Evolutionary conservation across 2,888 invertebrate genomes (phyloP).

Genomic region (Noctua fimbriata): DNA sequence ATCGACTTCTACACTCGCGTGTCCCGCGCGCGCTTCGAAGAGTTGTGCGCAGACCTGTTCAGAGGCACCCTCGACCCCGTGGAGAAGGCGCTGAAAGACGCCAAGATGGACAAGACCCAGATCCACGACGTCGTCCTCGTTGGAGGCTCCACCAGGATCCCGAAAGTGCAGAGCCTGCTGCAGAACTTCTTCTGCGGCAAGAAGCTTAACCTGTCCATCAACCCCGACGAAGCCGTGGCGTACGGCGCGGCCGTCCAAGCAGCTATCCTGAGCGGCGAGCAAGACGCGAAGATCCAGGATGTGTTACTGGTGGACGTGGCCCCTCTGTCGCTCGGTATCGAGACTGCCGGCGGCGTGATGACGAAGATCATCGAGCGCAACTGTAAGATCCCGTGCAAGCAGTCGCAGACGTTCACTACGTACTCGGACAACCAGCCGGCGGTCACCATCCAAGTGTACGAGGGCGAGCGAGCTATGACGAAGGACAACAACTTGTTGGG

Average conservation of each 20-base stretch:
- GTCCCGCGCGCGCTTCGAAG: conserved; percentile 94
- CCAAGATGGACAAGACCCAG: conserved; percentile 93
- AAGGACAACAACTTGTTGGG: conserved; percentile 94
- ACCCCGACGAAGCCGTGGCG: conserved; percentile 95
- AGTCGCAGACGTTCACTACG: conserved; percentile 94
- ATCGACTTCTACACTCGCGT: conserved; percentile 92
- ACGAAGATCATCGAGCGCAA: conserved; percentile 94
- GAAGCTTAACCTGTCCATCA: conserved; percentile 93
- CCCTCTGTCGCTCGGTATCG: conserved; percentile 93
- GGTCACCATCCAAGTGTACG: conserved; percentile 93
- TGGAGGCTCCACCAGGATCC: conserved; percentile 95
- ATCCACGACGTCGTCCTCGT: conserved; percentile 95
- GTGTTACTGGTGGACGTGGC: conserved; percentile 90
- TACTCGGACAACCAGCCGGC: conserved; percentile 95
- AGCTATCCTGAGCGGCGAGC: conserved; percentile 93
- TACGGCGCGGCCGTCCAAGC: conserved; percentile 94
- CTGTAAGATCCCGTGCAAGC: conserved; percentile 93
- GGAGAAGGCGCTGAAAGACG: conserved; percentile 94
- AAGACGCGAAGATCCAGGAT: conserved; percentile 93
- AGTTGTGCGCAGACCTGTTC: conserved; percentile 93
- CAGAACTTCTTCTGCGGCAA: conserved; percentile 94
- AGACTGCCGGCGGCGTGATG: conserved; percentile 95
- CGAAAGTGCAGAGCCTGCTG: conserved; percentile 93
- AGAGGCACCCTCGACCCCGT: conserved; percentile 94
- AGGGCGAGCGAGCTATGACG: conserved; percentile 95